Evolutionary conservation across 2,888 invertebrate genomes (phyloP).

Genomic region (Apamea anceps): DNA sequence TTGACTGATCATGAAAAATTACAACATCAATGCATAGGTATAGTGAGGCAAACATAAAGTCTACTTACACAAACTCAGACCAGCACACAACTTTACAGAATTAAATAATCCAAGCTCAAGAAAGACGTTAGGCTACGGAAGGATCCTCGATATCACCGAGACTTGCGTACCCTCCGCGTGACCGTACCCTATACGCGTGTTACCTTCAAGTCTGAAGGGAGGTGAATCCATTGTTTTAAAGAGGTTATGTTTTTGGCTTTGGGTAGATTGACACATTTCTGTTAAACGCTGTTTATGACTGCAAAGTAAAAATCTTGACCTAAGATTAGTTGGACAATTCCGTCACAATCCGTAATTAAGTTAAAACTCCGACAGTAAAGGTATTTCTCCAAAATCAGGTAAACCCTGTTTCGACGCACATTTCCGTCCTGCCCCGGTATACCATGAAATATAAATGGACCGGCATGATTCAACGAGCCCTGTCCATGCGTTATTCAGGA

Average conservation of each 20-base stretch:
- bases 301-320: background rate
- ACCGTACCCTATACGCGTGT: background rate
- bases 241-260: background rate
- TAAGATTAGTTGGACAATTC: background rate
- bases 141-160: background rate
- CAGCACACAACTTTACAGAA: constrained; percentile 4
- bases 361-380: background rate
- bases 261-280: background rate
- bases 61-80: background rate
- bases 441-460: constrained; percentile 62
- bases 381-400: background rate
- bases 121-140: constrained; percentile 6
- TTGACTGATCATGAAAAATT: background rate
- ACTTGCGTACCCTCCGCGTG: background rate
- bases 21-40: no score
- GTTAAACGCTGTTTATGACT: background rate
- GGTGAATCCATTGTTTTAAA: constrained; percentile 1
- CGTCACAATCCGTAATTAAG: background rate
- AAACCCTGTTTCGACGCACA: constrained; percentile 13
- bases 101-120: constrained; percentile 18
- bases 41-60: background rate
- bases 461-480: constrained; percentile 50
- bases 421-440: constrained; percentile 10
- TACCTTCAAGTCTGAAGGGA: background rate
- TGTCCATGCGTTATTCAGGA: constrained; percentile 72